Evolutionary conservation across 2,888 invertebrate species (phyloP), one percentile per base, ranked within the genome.

Genomic region (Drosophila picticornis): DNA sequence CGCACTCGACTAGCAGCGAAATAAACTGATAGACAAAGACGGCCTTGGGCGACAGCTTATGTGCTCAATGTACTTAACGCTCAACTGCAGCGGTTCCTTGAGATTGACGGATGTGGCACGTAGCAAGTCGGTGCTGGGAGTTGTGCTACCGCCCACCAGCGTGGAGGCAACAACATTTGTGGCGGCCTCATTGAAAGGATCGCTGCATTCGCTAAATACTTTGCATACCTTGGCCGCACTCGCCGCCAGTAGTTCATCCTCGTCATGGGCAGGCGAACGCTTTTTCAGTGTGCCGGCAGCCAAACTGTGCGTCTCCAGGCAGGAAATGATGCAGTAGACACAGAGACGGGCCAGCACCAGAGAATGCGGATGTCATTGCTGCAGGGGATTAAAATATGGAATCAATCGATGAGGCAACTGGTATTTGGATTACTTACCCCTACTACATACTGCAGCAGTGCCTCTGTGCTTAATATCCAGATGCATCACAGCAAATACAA

Each of bases 401-500:
- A 6, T 56, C 13, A 56, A 40, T 43, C n/a, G 36, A 32, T 25
- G 31, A 27, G 6, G 19, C 1, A 55, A 2, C 0, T 25, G 32
- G 16, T 16, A 4, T 31, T 25, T 6, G 2, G 3, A 48, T n/a
- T 65, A 92, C 94, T 93, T 91, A 95, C 94, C 96, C 94, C 78
- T 95, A 96, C 94, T 68, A 97, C 96, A 92, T 96, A 95, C 51
- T 96, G 94, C 66, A 97, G 91, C 59, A 97, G 94, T 62, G 97
- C 96, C 82, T 96, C 94, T 2, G 98, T 97, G 90, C 91, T 97
- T 96, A 84, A 98, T 97, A 90, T 98, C 97, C 73, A 98, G 95
- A 94, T 98, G 98, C 91, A 98, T 96, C 87, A 98, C 95, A 0
- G 98, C 97, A 86, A 97, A 96, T 0, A 97, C 96, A 80, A 98